Conservation (phyloP, 1,140 invertebrate genomes). For the Anadara kagoshimensis region DNA sequence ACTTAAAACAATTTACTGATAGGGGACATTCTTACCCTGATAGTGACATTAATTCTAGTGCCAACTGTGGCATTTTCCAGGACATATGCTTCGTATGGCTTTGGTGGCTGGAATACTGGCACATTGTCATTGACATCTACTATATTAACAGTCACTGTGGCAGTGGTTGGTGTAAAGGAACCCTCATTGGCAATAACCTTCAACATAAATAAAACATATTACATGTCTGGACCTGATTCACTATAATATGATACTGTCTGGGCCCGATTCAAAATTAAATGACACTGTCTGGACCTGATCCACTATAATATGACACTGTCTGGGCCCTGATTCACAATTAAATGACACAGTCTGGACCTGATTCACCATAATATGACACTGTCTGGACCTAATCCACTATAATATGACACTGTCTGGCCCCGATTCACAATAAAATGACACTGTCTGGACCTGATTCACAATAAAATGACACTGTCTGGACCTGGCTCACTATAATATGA, state of each 20-base stretch:
- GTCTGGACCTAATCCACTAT: no score
- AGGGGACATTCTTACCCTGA: conserved; percentile 2
- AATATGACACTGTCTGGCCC: no score
- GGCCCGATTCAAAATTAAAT: background rate
- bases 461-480: no score
- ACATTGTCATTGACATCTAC: conserved; percentile 64
- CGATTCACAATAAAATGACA: no score
- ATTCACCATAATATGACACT: no score
- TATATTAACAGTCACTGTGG: conserved; percentile 55
- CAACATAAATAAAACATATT: conserved; percentile 29
- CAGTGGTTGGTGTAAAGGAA: conserved; percentile 75
- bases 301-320: no score
- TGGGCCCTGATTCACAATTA: no score
- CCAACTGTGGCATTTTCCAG: conserved; percentile 80
- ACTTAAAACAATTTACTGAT: background rate
- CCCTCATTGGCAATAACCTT: conserved; percentile 77
- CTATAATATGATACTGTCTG: background rate
- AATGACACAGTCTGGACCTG: no score
- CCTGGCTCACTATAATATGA: no score
- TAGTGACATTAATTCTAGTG: conserved; percentile 7
- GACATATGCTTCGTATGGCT: conserved; percentile 81
- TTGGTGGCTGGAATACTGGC: conserved; percentile 73
- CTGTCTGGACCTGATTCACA: no score
- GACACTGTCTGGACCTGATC: no score
- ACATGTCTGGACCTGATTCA: background rate